Conservation (phyloP, 1,140 invertebrate genomes). For the Wasmannia auropunctata region DNA sequence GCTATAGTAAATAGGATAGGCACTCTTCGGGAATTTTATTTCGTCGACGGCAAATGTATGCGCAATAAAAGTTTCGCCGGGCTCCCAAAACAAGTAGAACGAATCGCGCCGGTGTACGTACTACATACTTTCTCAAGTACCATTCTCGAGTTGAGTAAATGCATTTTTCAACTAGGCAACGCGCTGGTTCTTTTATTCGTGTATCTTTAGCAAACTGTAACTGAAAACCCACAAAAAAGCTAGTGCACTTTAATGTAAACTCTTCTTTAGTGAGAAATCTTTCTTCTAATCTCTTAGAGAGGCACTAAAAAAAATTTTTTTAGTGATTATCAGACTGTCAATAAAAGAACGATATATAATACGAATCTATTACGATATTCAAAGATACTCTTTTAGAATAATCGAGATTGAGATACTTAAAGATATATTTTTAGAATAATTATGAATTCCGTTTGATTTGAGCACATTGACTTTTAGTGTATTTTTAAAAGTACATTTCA, state of each 20-base stretch:
- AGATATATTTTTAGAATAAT: neutral
- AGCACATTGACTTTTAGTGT: neutral
- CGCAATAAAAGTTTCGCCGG: slow-evolving; percentile 29
- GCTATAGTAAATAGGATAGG: neutral
- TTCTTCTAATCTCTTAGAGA: neutral
- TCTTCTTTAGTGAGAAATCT: neutral
- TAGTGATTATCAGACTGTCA: neutral
- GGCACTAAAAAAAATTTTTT: neutral
- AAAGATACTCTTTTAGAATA: neutral
- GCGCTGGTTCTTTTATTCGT: slow-evolving; percentile 3
- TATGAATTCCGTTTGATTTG: neutral
- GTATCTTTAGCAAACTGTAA: neutral
- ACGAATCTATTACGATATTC: neutral
- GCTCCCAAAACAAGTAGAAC: neutral
- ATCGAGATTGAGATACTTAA: neutral
- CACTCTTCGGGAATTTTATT: slow-evolving; percentile 12
- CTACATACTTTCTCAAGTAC: neutral
- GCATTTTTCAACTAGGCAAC: slow-evolving; percentile 15
- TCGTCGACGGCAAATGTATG: neutral
- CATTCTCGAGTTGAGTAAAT: slow-evolving; percentile 16
- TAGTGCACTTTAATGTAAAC: neutral
- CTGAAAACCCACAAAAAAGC: neutral
- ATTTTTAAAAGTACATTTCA: neutral
- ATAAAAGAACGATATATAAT: neutral
- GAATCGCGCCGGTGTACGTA: neutral